Evolutionary conservation across 1,140 invertebrate species (phyloP).

Genomic region (Lepidurus packardi): DNA sequence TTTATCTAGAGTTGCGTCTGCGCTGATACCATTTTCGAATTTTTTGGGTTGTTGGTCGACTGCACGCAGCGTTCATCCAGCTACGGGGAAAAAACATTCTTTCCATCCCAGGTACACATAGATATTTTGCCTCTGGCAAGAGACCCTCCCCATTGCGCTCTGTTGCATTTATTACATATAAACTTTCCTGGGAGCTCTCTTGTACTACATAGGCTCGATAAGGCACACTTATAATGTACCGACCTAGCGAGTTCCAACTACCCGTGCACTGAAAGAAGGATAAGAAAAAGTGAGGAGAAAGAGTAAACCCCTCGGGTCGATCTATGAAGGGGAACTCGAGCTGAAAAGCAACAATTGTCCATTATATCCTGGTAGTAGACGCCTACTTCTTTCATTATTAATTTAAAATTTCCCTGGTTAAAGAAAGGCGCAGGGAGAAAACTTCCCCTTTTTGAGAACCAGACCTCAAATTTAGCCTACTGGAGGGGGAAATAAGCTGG

Average conservation of each 20-base stretch:
- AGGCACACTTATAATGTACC: not conserved
- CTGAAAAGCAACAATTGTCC: conserved; percentile 1
- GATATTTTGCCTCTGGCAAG: not conserved
- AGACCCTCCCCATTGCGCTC: not conserved
- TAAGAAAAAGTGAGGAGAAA: not conserved
- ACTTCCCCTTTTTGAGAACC: no score
- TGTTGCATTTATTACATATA: not conserved
- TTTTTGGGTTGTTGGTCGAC: not conserved
- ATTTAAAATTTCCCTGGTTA: no score
- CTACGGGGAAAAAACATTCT: not conserved
- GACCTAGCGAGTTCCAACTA: not conserved
- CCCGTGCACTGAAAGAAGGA: not conserved
- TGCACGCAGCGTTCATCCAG: not conserved
- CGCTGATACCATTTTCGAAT: not conserved
- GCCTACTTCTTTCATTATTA: not conserved
- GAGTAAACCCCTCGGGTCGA: not conserved
- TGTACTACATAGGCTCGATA: conserved; percentile 2
- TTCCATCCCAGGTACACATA: not conserved
- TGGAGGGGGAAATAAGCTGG: no score
- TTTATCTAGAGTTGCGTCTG: not conserved
- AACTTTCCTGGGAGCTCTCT: not conserved
- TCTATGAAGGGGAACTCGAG: not conserved
- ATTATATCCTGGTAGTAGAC: not conserved
- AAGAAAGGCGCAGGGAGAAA: no score
- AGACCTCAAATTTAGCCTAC: no score